Evolutionary conservation across 2,113 vertebrate genomes (phyloP), one percentile per base, ranked within the genome.

Genomic region (Sylvilagus bachmani): DNA sequence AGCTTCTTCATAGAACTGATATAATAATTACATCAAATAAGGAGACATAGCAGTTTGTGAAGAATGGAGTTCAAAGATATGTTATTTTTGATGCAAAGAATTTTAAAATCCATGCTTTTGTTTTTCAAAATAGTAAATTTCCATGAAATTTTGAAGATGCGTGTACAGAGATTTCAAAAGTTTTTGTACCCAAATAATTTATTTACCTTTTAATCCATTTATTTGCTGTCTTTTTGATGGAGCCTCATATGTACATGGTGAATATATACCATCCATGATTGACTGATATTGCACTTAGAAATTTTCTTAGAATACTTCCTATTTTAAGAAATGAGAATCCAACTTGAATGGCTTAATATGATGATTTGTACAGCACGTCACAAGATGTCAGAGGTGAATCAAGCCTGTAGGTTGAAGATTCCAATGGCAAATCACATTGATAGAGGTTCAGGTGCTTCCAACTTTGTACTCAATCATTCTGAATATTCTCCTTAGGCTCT

Each of bases 301-400:
- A 49, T 74, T 89, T 77, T 87, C 19, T 62, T 81, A 83, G 62
- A 93, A 86, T 53, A 81, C 1, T 87, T 90, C 17, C 36, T 74
- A 6, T 80, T 96, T 93, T 74, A 69, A 24, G 14, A 69, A 66
- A 64, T 85, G 5, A 84, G 88, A 87, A 66, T 71, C 11, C n/a
- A 73, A 69, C 24, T 55, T 25, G 24, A 49, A 25, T 61, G 31
- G 31, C 53, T 77, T 83, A 89, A 44, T 90, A 64, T 73, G 27
- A 38, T 93, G 55, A 78, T 58, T 84, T 75, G 4, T 67, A 25
- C 36, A 38, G n/a, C 33, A 21, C 9, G 36, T 38, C 38, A 55
- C 13, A 66, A 61, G 70, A 80, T 79, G 10, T n/a, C 10, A 75
- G 27, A 69, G 38, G 13, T n/a, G 81, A 33, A 71, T n/a, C 64